phyloP scores from a whole-genome alignment of 1,140 invertebrate genomes.

The Tenebrio molitor region DNA sequence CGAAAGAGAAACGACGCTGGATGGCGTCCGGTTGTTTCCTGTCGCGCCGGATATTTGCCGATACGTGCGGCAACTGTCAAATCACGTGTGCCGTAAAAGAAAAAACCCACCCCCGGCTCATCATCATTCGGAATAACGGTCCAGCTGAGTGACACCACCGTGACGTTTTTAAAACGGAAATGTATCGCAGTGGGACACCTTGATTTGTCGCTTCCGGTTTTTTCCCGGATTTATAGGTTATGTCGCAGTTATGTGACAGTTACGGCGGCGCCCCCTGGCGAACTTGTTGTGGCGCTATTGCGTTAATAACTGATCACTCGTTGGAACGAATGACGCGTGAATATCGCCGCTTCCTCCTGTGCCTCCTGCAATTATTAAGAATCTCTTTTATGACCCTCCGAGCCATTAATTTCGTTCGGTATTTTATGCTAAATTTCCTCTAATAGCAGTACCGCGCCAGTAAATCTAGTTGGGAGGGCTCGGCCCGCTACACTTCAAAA shows the following conservation, averaged over 20 bases:
- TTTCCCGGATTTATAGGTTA: too few species aligned
- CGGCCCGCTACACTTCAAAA: conserved; percentile 10
- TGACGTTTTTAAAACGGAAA: too few species aligned
- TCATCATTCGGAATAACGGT: too few species aligned
- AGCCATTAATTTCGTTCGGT: conserved; percentile 20
- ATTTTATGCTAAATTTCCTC: conserved; percentile 30
- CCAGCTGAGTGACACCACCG: too few species aligned
- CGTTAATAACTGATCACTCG: too few species aligned
- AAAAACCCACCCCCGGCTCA: too few species aligned
- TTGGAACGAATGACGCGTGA: not conserved
- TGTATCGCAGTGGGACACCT: too few species aligned
- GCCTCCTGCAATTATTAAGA: conserved; percentile 33
- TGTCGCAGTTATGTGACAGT: too few species aligned
- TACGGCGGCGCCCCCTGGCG: too few species aligned
- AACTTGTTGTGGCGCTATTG: too few species aligned
- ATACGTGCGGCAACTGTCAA: conserved; percentile 69
- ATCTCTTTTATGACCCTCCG: conserved; percentile 9
- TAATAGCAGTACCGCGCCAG: conserved; percentile 15
- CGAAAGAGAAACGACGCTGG: conserved; percentile 69
- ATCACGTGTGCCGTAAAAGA: not conserved
- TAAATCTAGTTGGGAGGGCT: conserved; percentile 8
- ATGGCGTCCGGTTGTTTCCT: conserved; percentile 73
- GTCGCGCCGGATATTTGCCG: conserved; percentile 77
- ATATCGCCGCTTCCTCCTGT: not conserved
- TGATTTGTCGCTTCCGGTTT: too few species aligned